Evolutionary conservation across 2,797 vertebrate genomes (phyloP).

Genomic region (Bryconaethiops microstoma): DNA sequence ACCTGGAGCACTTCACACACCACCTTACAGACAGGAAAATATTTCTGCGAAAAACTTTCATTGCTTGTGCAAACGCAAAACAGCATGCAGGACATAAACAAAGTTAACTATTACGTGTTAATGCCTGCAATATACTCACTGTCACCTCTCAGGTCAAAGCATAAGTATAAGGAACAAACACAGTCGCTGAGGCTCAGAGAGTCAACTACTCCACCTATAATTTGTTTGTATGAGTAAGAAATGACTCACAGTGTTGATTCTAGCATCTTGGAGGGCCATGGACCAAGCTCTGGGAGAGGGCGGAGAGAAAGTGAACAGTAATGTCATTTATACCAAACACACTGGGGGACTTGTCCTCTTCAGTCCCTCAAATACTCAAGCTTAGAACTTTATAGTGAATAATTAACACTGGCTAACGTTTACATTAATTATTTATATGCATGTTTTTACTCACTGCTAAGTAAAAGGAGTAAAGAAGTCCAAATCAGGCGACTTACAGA

Average conservation of each 20-base stretch:
- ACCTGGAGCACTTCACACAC: not conserved
- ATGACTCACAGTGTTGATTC: constrained; percentile 87
- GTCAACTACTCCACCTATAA: constrained; percentile 15
- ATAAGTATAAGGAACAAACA: too few species aligned
- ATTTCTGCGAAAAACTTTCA: not conserved
- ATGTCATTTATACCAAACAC: constrained; percentile 8
- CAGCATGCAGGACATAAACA: not conserved
- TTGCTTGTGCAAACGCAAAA: not conserved
- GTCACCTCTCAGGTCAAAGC: not conserved
- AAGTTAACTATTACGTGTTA: not conserved
- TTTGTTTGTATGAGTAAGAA: constrained; percentile 12
- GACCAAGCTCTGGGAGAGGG: constrained; percentile 87
- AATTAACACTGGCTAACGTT: not conserved
- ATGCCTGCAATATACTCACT: constrained; percentile 1
- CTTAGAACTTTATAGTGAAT: not conserved
- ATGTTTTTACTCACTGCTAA: not conserved
- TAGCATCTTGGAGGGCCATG: constrained; percentile 91
- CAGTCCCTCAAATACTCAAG: not conserved
- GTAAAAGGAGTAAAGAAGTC: not conserved
- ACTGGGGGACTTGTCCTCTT: not conserved
- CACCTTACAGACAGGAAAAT: not conserved
- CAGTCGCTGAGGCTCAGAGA: not conserved
- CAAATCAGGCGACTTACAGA: constrained; percentile 80
- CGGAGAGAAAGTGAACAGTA: not conserved
- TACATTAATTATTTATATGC: too few species aligned